A percentile compares a stretch with the other conserved stretches of the same genome.
Evolutionary conservation across 2,888 invertebrate genomes (phyloP).

Genomic region (Lasioglossum vierecki): DNA sequence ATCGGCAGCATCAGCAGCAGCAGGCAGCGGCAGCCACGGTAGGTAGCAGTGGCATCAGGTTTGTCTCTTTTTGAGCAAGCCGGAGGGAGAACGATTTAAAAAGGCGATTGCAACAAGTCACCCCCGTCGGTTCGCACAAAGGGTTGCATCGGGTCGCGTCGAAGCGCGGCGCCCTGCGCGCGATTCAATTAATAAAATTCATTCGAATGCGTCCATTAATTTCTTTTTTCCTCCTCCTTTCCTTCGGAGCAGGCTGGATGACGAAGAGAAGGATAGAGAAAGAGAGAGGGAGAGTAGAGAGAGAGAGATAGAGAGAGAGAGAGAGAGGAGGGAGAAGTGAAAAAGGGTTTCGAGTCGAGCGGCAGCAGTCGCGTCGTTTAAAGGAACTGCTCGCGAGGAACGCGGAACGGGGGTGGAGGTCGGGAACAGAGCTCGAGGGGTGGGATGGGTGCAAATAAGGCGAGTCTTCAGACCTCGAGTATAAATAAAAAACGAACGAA

Average conservation of each 20-base stretch:
- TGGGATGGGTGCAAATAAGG: constrained; percentile 78
- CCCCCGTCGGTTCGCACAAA: constrained; percentile 62
- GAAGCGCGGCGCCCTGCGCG: constrained; percentile 72
- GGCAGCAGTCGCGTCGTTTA: constrained; percentile 76
- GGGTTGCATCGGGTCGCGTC: constrained; percentile 68
- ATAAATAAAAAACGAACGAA: constrained; percentile 83
- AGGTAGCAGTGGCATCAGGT: constrained; percentile 16
- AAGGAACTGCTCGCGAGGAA: constrained; percentile 69
- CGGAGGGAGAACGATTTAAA: constrained; percentile 61
- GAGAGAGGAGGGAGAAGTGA: constrained; percentile 51
- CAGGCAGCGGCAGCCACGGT: neutral
- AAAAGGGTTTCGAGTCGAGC: constrained; percentile 77
- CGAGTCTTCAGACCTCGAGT: constrained; percentile 79
- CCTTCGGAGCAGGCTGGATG: neutral
- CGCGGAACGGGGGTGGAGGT: constrained; percentile 67
- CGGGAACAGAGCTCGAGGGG: constrained; percentile 60
- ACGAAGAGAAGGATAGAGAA: neutral
- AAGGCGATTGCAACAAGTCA: constrained; percentile 76
- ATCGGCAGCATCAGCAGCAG: constrained; percentile 55
- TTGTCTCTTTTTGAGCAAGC: constrained; percentile 56
- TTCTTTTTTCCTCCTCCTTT: constrained; percentile 50
- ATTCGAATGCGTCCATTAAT: constrained; percentile 82
- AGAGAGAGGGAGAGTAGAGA: neutral
- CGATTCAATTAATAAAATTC: constrained; percentile 83
- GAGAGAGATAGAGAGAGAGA: too few species aligned